Percentiles rank a stretch among this genome's conserved stretches.
These are phyloP conservation scores for Scaptomyza cyrtandrae DNA, from an alignment of 2,888 invertebrate species.

Conservation along the genomic window DNA sequence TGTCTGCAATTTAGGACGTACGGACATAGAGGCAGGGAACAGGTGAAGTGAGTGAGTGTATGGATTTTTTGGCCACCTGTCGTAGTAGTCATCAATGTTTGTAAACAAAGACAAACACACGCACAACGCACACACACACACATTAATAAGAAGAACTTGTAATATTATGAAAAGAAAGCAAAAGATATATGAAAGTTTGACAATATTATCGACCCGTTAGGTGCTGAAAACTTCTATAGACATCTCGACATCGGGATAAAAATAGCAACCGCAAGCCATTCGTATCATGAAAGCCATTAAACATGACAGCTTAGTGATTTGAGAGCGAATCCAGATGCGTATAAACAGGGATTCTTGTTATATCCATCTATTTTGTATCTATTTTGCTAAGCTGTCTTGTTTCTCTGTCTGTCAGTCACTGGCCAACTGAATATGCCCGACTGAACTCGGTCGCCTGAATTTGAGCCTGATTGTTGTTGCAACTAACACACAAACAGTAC, in stretches of 20 bases:
- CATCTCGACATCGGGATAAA: background rate
- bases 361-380: no score
- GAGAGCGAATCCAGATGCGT: background rate
- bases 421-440: background rate
- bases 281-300: no score
- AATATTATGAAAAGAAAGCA: background rate
- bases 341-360: background rate
- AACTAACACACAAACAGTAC: no score
- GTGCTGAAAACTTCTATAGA: no score
- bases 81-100: conserved; percentile 3
- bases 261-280: no score
- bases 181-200: background rate
- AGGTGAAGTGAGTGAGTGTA: background rate
- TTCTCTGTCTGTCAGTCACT: background rate
- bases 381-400: background rate
- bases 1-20: no score
- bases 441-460: background rate
- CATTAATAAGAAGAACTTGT: no score
- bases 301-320: background rate
- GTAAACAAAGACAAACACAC: conserved; percentile 1
- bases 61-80: background rate
- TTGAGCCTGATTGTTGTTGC: no score
- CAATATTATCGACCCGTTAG: background rate
- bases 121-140: no score
- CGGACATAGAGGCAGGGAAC: no score